Evolutionary conservation across 2,888 invertebrate species (phyloP).

Genomic region (Euzophera pinguis): DNA sequence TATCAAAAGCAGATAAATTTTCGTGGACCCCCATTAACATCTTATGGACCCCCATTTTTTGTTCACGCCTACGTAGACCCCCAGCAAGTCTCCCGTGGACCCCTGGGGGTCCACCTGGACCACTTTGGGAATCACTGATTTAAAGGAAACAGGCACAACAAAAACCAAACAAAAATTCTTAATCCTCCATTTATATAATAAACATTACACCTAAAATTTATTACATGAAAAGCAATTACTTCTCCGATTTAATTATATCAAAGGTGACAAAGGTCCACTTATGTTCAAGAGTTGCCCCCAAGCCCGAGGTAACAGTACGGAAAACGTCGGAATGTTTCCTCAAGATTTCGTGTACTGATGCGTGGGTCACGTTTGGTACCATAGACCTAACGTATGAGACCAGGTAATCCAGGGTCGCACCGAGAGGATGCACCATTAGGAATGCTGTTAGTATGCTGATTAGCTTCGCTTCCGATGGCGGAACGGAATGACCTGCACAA

Average conservation of each 20-base stretch:
- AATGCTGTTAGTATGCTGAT: slow-evolving; percentile 63
- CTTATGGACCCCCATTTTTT: too few species aligned
- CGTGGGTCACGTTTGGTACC: slow-evolving; percentile 41
- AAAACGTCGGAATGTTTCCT: slow-evolving; percentile 53
- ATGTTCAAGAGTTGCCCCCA: slow-evolving; percentile 48
- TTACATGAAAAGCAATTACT: too few species aligned
- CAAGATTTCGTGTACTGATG: slow-evolving; percentile 39
- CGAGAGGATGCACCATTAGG: slow-evolving; percentile 60
- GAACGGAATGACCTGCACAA: slow-evolving; percentile 27
- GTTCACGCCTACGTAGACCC: too few species aligned
- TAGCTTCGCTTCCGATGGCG: slow-evolving; percentile 54
- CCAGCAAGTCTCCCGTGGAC: too few species aligned
- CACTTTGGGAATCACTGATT: too few species aligned
- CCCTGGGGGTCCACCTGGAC: too few species aligned
- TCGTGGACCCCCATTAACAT: too few species aligned
- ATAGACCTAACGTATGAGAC: slow-evolving; percentile 56
- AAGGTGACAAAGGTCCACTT: slow-evolving; percentile 54
- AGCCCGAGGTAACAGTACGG: slow-evolving; percentile 37
- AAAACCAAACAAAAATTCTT: too few species aligned
- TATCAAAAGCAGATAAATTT: too few species aligned
- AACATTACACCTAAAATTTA: too few species aligned
- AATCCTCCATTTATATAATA: too few species aligned
- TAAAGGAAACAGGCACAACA: too few species aligned
- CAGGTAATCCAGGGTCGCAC: slow-evolving; percentile 55
- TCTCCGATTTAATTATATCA: slow-evolving; percentile 23